These are phyloP conservation scores for Dendrolimus houi DNA, from an alignment of 2,888 invertebrate genomes.

Conservation along the genomic window DNA sequence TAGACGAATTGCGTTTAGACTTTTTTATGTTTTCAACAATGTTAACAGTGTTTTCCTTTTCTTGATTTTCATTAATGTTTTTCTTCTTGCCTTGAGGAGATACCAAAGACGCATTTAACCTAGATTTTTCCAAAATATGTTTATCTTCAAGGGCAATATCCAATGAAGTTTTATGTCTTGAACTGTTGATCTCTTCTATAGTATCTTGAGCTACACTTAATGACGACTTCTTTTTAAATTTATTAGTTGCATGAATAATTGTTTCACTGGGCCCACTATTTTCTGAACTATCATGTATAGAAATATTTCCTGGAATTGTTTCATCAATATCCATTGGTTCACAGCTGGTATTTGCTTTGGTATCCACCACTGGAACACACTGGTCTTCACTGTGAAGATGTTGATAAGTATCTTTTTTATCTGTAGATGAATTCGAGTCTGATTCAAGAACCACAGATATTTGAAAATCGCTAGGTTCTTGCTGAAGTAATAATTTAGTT, in stretches of 20 bases:
- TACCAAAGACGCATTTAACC: no score
- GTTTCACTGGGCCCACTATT: conserved; percentile 8
- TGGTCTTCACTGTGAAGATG: conserved; percentile 40
- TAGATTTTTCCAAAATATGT: neutral
- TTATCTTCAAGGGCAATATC: neutral
- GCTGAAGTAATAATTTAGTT: conserved; percentile 32
- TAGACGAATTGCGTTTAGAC: conserved; percentile 19
- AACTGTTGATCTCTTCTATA: neutral
- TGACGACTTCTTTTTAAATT: neutral
- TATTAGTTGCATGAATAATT: neutral
- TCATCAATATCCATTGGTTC: conserved; percentile 71
- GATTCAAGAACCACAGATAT: conserved; percentile 37
- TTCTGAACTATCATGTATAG: conserved; percentile 24
- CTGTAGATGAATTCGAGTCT: conserved; percentile 37
- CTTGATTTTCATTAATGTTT: no score
- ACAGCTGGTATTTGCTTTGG: conserved; percentile 28
- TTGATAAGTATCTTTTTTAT: conserved; percentile 18
- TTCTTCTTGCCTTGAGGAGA: no score
- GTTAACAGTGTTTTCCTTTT: conserved; percentile 4
- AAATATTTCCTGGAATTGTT: conserved; percentile 46
- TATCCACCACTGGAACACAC: conserved; percentile 52
- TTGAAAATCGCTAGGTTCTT: conserved; percentile 28
- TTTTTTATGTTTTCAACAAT: conserved; percentile 10
- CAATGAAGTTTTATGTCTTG: neutral
- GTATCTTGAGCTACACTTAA: neutral